Base-by-base conservation (phyloP, 2,888 invertebrate species). In the Sycophila texana region DNA sequence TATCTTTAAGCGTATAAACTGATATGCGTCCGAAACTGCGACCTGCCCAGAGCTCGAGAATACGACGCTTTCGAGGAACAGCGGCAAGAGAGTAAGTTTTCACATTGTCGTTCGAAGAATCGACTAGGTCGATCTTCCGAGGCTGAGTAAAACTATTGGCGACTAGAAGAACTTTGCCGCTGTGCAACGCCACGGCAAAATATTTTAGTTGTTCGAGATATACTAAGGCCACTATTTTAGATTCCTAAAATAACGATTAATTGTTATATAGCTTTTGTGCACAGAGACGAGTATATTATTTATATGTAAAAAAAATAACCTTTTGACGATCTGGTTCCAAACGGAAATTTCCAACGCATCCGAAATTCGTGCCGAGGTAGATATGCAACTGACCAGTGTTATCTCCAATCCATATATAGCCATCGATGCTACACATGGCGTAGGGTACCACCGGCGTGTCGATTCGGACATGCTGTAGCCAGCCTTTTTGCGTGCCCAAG, bases 331-430 rank as follows among this genome's bases (percentile, higher is more conserved):
- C 93, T 1, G 92, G 91, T 87, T 97, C 96, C 81, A 97, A 81
- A 74, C 84, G 84, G 68, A 86, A 86, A 60, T 87, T 89, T 1
- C 87, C 90, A 4, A 90, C 90, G 61, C 89, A 88, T 13, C 88
- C 90, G 53, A 90, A 90, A 81, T 90, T 90, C 39, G 86, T 87
- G 16, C 90, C 92, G 94, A 94, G 93, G 88, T 96, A 98, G 0
- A 97, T 95, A 84, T 96, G 95, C 80, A 99, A 93, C 82, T 95
- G 94, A n/a, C 97, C 98, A 1, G 93, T 92, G 68, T 94, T 95
- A 91, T 98, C 98, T 0, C 98, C 98, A 84, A 98, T 93, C 98
- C 98, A 99, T 84, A 98, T 93, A 63, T 93, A 92, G 82, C 94
- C 92, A 65, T 94, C 95, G 1, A 97, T 94, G 16, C 95, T 93